Percentiles rank a stretch among this genome's conserved stretches.
These are phyloP conservation scores for Hippocampus zosterae DNA, from an alignment of 2,113 vertebrate genomes.

Conservation along the genomic window DNA sequence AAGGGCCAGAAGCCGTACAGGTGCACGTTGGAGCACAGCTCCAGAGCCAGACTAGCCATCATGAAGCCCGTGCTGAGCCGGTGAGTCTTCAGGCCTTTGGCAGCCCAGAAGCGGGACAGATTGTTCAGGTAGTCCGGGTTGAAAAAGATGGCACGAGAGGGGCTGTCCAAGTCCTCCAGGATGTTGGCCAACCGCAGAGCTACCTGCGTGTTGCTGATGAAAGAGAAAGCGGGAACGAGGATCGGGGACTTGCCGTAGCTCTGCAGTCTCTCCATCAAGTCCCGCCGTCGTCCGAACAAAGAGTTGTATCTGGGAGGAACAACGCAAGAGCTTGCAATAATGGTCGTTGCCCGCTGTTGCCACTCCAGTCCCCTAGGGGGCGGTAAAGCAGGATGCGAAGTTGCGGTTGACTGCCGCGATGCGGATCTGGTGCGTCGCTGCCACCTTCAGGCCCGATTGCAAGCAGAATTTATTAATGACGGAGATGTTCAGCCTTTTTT, in stretches of 20 bases:
- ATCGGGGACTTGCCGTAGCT: constrained; percentile 80
- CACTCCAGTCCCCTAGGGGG: too few species aligned
- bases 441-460: too few species aligned
- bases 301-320: constrained; percentile 74
- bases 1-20: constrained; percentile 97
- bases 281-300: constrained; percentile 74
- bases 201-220: constrained; percentile 75
- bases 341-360: too few species aligned
- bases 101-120: constrained; percentile 82
- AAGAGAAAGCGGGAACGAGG: constrained; percentile 88
- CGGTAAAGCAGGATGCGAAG: too few species aligned
- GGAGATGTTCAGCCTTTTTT: too few species aligned
- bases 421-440: too few species aligned
- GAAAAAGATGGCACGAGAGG: constrained; percentile 78
- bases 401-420: too few species aligned
- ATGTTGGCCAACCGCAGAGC: constrained; percentile 82
- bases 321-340: too few species aligned
- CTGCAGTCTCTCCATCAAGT: constrained; percentile 77
- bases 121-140: constrained; percentile 82
- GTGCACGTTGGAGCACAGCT: constrained; percentile 82
- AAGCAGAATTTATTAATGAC: too few species aligned
- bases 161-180: constrained; percentile 77
- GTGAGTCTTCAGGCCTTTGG: constrained; percentile 75
- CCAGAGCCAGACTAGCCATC: constrained; percentile 84
- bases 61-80: constrained; percentile 87